Conservation (phyloP, 2,113 vertebrate genomes). For the Steatornis caripensis region DNA sequence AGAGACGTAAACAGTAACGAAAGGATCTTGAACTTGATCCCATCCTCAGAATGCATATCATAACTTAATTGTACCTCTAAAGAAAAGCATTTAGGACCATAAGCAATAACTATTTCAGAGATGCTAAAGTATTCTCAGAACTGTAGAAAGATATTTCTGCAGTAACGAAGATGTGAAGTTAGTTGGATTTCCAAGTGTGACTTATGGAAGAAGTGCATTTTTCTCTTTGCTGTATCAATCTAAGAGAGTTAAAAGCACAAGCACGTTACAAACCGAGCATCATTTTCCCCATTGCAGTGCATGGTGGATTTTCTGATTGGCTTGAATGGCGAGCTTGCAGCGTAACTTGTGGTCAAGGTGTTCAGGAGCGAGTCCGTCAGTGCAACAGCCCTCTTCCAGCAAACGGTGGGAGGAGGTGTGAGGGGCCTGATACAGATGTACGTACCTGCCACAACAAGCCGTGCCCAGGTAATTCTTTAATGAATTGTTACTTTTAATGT, state of each 20-base stretch:
- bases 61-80: neutral
- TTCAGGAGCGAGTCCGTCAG: conserved; percentile 83
- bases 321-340: conserved; percentile 87
- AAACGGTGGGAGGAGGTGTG: conserved; percentile 86
- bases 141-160: neutral
- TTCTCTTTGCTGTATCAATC: neutral
- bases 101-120: neutral
- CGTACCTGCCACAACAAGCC: conserved; percentile 81
- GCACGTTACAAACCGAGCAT: neutral
- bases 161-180: fast-evolving
- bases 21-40: neutral
- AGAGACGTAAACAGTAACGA: neutral
- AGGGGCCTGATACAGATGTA: conserved; percentile 72
- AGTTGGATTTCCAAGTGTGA: neutral
- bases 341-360: conserved; percentile 85
- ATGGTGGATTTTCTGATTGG: conserved; percentile 91
- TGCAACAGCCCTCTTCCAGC: conserved; percentile 89
- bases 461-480: conserved; percentile 82
- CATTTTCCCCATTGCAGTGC: conserved; percentile 74
- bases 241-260: neutral
- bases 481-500: neutral
- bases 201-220: neutral
- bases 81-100: neutral
- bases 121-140: neutral
- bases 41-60: fast-evolving